These are phyloP conservation scores for Plutomurus gul DNA, from an alignment of 1,140 invertebrate species.

Conservation along the genomic window DNA sequence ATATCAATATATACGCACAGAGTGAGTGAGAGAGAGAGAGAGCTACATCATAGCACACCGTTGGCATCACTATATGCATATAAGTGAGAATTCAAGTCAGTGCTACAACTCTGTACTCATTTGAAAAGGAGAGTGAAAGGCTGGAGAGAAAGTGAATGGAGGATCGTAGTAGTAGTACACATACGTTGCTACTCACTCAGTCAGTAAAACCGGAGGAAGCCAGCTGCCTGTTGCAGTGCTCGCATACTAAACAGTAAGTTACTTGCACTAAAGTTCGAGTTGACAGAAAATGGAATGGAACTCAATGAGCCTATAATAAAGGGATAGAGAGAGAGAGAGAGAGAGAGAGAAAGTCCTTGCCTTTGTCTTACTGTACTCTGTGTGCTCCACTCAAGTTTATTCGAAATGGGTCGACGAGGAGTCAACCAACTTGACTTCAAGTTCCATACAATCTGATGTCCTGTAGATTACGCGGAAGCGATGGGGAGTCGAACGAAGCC, in stretches of 20 bases:
- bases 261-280: background rate
- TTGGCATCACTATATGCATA: no score
- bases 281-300: slow-evolving; percentile 15
- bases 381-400: background rate
- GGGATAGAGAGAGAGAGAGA: no score
- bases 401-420: background rate
- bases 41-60: no score
- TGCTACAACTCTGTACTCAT: no score
- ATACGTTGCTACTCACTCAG: background rate
- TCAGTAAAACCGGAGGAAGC: background rate
- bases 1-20: no score
- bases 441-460: background rate
- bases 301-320: slow-evolving; percentile 14
- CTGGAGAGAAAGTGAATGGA: background rate
- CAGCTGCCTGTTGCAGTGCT: slow-evolving; percentile 18
- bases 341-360: slow-evolving; percentile 8
- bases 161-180: background rate
- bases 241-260: slow-evolving; percentile 21
- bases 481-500: background rate
- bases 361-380: background rate
- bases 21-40: no score
- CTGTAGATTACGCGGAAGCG: background rate
- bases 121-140: background rate
- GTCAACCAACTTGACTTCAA: background rate
- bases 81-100: no score